Percentiles rank a stretch among this genome's conserved stretches.
Conservation (phyloP, 1,140 invertebrate species). For the Brachionus rubens region DNA sequence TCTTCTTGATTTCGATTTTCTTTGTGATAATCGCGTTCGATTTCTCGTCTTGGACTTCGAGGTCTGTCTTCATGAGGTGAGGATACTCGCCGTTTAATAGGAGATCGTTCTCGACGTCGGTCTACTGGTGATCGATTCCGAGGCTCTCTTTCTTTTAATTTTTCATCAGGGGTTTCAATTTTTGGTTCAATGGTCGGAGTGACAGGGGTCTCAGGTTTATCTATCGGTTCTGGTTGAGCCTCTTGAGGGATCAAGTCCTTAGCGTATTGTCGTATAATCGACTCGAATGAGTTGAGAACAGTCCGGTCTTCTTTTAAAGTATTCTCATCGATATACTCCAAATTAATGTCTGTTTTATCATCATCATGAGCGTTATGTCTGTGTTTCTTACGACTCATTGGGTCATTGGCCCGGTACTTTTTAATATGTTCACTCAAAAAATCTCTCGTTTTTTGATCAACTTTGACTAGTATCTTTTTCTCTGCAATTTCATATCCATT, state of each 20-base stretch:
- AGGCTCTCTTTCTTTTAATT: background rate
- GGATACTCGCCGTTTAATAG: background rate
- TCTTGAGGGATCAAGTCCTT: constrained; percentile 62
- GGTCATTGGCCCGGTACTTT: constrained; percentile 50
- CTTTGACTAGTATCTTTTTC: constrained; percentile 82
- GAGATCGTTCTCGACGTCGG: background rate
- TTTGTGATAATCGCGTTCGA: background rate
- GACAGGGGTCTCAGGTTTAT: background rate
- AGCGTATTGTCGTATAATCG: constrained; percentile 76
- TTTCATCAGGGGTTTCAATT: background rate
- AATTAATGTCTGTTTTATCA: constrained; percentile 49
- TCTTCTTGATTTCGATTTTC: constrained; percentile 63
- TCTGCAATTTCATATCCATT: constrained; percentile 90
- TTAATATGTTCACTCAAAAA: constrained; percentile 81
- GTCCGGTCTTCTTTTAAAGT: constrained; percentile 58
- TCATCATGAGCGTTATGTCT: constrained; percentile 1
- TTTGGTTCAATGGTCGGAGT: background rate
- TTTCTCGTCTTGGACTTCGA: background rate
- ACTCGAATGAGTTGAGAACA: constrained; percentile 71
- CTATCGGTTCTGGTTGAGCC: background rate
- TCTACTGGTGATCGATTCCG: background rate
- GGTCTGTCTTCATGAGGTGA: background rate
- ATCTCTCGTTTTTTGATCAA: constrained; percentile 94
- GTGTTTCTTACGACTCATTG: background rate
- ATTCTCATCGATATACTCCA: constrained; percentile 55